Conservation (phyloP, 2,888 invertebrate species). For the Mythimna albipuncta region DNA sequence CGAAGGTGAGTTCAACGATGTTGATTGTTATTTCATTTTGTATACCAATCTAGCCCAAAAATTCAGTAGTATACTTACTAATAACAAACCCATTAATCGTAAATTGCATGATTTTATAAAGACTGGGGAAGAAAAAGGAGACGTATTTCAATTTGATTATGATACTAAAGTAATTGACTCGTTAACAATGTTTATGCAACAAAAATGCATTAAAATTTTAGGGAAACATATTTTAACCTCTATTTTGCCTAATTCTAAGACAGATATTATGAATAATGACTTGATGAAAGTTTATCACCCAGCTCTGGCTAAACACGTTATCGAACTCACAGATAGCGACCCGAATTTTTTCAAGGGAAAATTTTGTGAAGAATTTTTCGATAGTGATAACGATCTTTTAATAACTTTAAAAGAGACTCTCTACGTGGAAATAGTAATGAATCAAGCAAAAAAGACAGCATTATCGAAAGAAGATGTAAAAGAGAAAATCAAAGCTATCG, state of each 20-base stretch:
- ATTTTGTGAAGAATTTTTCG: slow-evolving; percentile 68
- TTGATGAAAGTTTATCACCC: slow-evolving; percentile 70
- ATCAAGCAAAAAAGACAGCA: slow-evolving; percentile 54
- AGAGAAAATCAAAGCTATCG: slow-evolving; percentile 50
- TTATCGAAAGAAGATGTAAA: slow-evolving; percentile 51
- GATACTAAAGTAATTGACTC: slow-evolving; percentile 57
- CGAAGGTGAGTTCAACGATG: slow-evolving; percentile 61
- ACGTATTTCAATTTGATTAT: slow-evolving; percentile 66
- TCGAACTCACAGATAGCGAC: slow-evolving; percentile 47
- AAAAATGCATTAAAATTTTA: slow-evolving; percentile 63
- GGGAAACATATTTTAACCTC: slow-evolving; percentile 64
- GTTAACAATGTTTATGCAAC: slow-evolving; percentile 63
- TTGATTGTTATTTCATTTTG: slow-evolving; percentile 68
- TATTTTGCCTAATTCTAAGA: slow-evolving; percentile 61
- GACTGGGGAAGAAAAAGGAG: slow-evolving; percentile 54
- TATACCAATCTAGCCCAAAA: slow-evolving; percentile 69
- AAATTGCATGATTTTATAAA: slow-evolving; percentile 64
- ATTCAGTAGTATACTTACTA: slow-evolving; percentile 57
- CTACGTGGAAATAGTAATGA: slow-evolving; percentile 59
- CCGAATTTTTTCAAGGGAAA: slow-evolving; percentile 43
- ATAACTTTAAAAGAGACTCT: slow-evolving; percentile 61
- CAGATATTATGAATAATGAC: slow-evolving; percentile 64
- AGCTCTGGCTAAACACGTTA: slow-evolving; percentile 66
- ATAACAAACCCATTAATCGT: slow-evolving; percentile 44
- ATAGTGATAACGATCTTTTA: slow-evolving; percentile 57